These are phyloP conservation scores for Polydrusus tereticollis DNA, from an alignment of 2,888 invertebrate genomes.

Conservation along the genomic window DNA sequence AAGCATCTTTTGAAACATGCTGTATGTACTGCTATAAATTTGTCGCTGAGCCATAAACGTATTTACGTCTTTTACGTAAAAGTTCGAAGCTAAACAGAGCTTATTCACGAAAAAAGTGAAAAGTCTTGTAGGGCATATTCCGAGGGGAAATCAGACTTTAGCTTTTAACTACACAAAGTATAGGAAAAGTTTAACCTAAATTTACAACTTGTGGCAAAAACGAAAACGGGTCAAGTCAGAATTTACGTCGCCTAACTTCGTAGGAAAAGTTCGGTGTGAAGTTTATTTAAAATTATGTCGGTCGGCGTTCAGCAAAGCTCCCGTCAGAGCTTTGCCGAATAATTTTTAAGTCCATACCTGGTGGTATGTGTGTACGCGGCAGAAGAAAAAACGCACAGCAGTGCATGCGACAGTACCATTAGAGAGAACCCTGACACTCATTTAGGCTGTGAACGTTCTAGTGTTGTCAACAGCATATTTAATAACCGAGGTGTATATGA, in stretches of 20 bases:
- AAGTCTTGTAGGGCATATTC: slow-evolving; percentile 11
- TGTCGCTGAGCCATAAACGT: too few species aligned
- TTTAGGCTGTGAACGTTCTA: too few species aligned
- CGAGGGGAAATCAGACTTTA: slow-evolving; percentile 35
- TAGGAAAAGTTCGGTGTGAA: slow-evolving; percentile 6
- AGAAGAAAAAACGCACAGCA: too few species aligned
- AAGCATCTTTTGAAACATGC: too few species aligned
- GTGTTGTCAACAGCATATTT: too few species aligned
- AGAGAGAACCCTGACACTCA: too few species aligned
- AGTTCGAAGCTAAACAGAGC: background rate
- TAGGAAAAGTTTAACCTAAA: slow-evolving; percentile 35
- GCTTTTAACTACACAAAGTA: slow-evolving; percentile 11
- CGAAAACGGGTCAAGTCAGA: background rate
- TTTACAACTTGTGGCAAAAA: slow-evolving; percentile 21
- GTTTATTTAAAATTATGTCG: slow-evolving; percentile 6
- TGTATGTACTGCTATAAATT: too few species aligned
- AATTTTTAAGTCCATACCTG: too few species aligned
- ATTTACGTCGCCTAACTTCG: background rate
- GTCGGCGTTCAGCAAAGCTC: background rate
- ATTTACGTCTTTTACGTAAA: background rate
- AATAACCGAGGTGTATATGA: too few species aligned
- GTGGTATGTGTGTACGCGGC: too few species aligned
- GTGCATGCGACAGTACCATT: too few species aligned
- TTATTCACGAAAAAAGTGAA: background rate
- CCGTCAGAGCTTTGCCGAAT: background rate